Evolutionary conservation across 2,888 invertebrate species (phyloP), one percentile per base, ranked within the genome.

Genomic region (Agonopterix heracliana): DNA sequence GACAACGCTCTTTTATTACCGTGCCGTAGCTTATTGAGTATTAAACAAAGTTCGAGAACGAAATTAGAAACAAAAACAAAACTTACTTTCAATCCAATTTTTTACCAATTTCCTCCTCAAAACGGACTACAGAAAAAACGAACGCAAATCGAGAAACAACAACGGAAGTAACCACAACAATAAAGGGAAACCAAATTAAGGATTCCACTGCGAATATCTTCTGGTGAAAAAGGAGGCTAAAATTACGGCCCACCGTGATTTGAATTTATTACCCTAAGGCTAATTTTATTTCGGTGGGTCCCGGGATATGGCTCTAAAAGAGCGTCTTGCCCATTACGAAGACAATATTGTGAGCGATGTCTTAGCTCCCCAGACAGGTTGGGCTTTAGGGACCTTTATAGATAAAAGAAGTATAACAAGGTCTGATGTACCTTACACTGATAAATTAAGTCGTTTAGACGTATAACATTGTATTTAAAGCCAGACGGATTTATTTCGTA

Each of bases 261-360:
- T 84, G 84, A 84, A 86, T 85, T 85, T 84, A 85, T 84, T 83
- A 78, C 81, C 72, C 73, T 63, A 69, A 76, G 77, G 80, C 81
- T 85, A 83, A 85, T 85, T 84, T 85, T 83, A 81, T 84, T 85
- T 83, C 69, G 66, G 68, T 60, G 67, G 64, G 68, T 64, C 71
- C 59, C 62, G 63, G 68, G 67, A 72, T 76, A 71, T 71, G 68
- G 71, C 53, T 56, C 59, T 54, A 57, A 51, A 61, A 63, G 60
- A 66, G 64, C 68, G 62, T 67, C 73, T 71, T 68, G 65, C 60
- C 73, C 62, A 71, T 76, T 78, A 73, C 63, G 63, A 61, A 73
- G 72, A 78, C 77, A 77, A 76, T 80, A 76, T 80, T 78, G 68
- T 71, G 66, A 76, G 66, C 60, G 67, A 72, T 74, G 71, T 66